Conservation (phyloP, 2,113 vertebrate species). For the Columbina picui region DNA sequence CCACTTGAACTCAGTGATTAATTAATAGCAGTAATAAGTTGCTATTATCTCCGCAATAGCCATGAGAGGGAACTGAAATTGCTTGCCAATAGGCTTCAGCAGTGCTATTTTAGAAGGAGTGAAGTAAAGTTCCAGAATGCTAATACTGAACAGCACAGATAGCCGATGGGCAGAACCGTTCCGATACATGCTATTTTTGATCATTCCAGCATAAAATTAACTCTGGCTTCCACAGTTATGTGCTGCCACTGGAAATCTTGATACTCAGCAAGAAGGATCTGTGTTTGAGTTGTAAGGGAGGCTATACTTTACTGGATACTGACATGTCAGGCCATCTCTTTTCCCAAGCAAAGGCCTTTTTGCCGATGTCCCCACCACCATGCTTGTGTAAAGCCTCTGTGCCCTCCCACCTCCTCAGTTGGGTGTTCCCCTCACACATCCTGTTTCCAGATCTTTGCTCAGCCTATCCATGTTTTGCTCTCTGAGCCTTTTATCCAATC, state of each 20-base stretch:
- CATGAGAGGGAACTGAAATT: not conserved
- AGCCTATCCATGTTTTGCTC: not conserved
- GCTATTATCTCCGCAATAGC: not conserved
- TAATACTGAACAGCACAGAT: not conserved
- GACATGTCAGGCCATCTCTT: not conserved
- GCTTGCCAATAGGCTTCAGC: not conserved
- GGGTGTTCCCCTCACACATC: not conserved
- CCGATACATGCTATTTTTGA: not conserved
- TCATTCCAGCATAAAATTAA: not conserved
- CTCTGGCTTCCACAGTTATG: not conserved
- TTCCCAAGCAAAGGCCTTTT: not conserved
- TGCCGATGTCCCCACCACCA: not conserved
- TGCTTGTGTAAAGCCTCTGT: not conserved
- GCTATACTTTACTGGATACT: not conserved
- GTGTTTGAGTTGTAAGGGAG: not conserved
- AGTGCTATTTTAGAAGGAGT: not conserved
- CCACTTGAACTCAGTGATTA: not conserved
- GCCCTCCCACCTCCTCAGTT: rapidly evolving
- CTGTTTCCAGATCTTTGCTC: not conserved
- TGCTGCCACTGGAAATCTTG: not conserved
- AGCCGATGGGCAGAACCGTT: not conserved
- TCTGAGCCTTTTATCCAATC: not conserved
- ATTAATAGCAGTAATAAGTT: not conserved
- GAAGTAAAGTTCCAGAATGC: not conserved
- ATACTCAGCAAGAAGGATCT: not conserved